Percentiles rank a stretch among this genome's conserved stretches.
Evolutionary conservation across 2,888 invertebrate genomes (phyloP).

Genomic region (Panzeria rudis): DNA sequence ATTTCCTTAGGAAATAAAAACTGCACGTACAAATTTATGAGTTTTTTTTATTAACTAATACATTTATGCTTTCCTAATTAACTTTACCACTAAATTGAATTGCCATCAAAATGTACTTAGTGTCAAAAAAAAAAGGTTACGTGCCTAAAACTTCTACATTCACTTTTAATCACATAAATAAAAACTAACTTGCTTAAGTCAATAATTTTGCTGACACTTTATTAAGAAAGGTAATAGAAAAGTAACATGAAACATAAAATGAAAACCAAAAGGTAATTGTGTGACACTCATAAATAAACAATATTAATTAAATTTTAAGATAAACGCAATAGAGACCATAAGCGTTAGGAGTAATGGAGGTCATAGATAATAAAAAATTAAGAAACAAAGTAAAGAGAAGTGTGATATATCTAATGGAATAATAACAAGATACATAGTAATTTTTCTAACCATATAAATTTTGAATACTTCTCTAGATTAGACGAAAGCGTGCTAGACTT

Average conservation of each 20-base stretch:
- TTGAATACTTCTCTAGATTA: too few species aligned
- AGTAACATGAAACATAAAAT: neutral
- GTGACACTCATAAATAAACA: neutral
- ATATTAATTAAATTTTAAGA: neutral
- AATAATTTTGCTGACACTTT: neutral
- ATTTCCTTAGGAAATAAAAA: neutral
- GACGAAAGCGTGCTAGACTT: too few species aligned
- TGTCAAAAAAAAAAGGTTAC: neutral
- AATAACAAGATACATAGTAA: too few species aligned
- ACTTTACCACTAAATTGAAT: too few species aligned
- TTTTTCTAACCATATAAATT: too few species aligned
- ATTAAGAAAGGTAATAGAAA: neutral
- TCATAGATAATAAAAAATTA: too few species aligned
- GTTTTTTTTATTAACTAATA: too few species aligned
- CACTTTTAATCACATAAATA: neutral
- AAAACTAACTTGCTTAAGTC: neutral
- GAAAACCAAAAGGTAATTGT: neutral
- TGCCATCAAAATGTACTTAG: neutral
- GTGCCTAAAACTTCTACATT: neutral
- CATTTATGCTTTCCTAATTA: too few species aligned
- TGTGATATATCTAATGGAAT: too few species aligned
- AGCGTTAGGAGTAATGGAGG: too few species aligned
- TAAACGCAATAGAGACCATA: neutral
- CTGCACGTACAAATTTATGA: neutral
- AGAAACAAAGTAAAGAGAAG: neutral